A percentile compares a stretch with the other conserved stretches of the same genome.
Conservation (phyloP, 2,888 invertebrate species). For the Dicyrtomina minuta region DNA sequence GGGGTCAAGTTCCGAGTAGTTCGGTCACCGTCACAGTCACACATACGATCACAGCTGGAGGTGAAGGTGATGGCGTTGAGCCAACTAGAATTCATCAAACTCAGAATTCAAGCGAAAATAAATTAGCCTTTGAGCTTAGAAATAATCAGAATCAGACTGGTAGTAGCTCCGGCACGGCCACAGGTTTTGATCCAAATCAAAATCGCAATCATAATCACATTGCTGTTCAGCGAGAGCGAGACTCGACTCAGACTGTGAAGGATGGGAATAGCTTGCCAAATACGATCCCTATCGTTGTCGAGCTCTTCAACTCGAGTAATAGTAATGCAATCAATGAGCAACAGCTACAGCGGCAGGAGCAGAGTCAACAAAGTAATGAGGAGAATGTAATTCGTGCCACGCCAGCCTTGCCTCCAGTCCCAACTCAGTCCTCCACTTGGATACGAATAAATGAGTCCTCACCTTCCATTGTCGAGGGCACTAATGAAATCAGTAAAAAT, state of each 20-base stretch:
- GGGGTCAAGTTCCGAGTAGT: not conserved
- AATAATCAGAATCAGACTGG: not conserved
- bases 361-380: not conserved
- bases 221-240: not conserved
- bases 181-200: no score
- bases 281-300: constrained; percentile 11
- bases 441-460: not conserved
- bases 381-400: constrained; percentile 27
- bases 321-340: not conserved
- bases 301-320: not conserved
- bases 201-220: not conserved
- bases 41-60: constrained; percentile 13
- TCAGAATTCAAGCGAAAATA: not conserved
- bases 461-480: not conserved
- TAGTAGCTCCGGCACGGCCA: not conserved
- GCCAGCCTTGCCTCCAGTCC: constrained; percentile 30
- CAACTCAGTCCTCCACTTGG: constrained; percentile 15
- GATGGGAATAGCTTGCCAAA: constrained; percentile 18
- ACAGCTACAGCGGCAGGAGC: not conserved
- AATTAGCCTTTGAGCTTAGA: not conserved
- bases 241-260: not conserved
- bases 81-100: not conserved
- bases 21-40: constrained; percentile 34
- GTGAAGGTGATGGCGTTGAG: not conserved
- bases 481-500: no score